Base-by-base conservation (phyloP, 1,140 invertebrate species). In the Bombus picipes region DNA sequence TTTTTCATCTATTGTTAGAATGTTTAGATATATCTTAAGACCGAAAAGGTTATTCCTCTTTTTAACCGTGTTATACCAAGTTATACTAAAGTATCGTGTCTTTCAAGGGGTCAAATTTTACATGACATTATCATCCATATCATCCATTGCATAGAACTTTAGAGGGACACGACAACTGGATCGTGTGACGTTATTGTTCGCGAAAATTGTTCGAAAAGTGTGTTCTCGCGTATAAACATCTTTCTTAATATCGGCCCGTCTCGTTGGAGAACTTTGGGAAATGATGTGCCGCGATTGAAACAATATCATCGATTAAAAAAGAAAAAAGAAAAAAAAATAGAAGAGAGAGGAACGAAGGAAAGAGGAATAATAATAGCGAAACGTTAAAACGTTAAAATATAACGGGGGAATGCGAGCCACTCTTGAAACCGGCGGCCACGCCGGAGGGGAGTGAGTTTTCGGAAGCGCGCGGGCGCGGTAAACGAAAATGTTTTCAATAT, bases 401-500 rank as follows among this genome's bases (percentile, higher is more conserved):
- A 73, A 47, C 28, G 28, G 70, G 39, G 39, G 25, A n/a, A 13
- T 10, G 28, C 59, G 72, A 65, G 57, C 32, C 34, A 62, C 15
- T 32, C 32, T 83, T 37, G 81, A 68, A 22, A 41, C 18, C 28
- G 28, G 34, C 28, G 41, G 34, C 25, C 28, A 15, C 25, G 13
- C 8, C 13, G 15, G 43, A 4, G 72, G 71, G 77, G 81, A 57
- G 65, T 68, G 87, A 68, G 70, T 85, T 88, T 32, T 62, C 68
- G 53, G 77, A 43, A 83, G 76, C 37, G 68, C 78, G 32, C n/a
- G 65, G n/a, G 32, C 65, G 70, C 85, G 82, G 85, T 84, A 89
- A 90, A 87, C 85, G 88, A 85, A 89, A 90, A 90, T 88, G 83
- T 90, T 90, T 87, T 90, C 86, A 80, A 90, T 90, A 90, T 90